These are phyloP conservation scores for Macrostomum lignano DNA, from an alignment of 1,140 invertebrate genomes.

Conservation along the genomic window DNA sequence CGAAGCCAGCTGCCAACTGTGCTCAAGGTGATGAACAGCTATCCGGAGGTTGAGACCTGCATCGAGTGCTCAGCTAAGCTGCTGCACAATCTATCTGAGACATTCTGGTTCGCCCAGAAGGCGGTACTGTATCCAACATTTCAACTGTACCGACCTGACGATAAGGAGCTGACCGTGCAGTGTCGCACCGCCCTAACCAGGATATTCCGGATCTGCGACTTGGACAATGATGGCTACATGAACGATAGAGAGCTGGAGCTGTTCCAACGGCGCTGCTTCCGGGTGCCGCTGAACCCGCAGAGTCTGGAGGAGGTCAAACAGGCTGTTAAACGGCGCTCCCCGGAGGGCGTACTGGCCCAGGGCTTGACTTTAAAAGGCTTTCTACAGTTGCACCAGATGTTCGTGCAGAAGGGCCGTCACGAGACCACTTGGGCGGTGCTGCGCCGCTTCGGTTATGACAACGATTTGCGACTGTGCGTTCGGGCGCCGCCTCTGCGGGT, in stretches of 20 bases:
- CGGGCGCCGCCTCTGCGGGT: too few relatives aligned
- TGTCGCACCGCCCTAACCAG: slow-evolving; percentile 69
- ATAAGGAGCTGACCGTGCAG: slow-evolving; percentile 53
- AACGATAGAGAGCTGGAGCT: slow-evolving; percentile 83
- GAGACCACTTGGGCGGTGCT: slow-evolving; percentile 99
- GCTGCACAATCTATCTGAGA: slow-evolving; percentile 86
- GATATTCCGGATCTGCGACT: slow-evolving; percentile 90
- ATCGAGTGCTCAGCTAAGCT: slow-evolving; percentile 93
- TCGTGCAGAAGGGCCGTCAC: slow-evolving; percentile 85
- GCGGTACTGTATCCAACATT: slow-evolving; percentile 85
- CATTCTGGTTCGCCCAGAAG: slow-evolving; percentile 99
- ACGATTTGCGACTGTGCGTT: too few relatives aligned
- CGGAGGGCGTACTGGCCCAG: slow-evolving; percentile 59
- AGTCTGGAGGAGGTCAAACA: slow-evolving; percentile 83
- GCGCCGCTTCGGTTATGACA: slow-evolving; percentile 87
- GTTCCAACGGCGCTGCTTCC: slow-evolving; percentile 85
- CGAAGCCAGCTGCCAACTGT: slow-evolving; percentile 71
- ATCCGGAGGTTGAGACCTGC: slow-evolving; percentile 89
- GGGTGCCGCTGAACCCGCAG: slow-evolving; percentile 68
- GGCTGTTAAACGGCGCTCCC: slow-evolving; percentile 60
- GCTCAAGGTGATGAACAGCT: slow-evolving; percentile 80
- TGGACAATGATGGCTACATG: slow-evolving; percentile 75
- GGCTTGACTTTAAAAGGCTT: slow-evolving; percentile 73
- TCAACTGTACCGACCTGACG: slow-evolving; percentile 71
- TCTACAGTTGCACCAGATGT: slow-evolving; percentile 74